phyloP scores from a whole-genome alignment of 23 tunicate genomes.

The Clavelina lepadiformis region DNA sequence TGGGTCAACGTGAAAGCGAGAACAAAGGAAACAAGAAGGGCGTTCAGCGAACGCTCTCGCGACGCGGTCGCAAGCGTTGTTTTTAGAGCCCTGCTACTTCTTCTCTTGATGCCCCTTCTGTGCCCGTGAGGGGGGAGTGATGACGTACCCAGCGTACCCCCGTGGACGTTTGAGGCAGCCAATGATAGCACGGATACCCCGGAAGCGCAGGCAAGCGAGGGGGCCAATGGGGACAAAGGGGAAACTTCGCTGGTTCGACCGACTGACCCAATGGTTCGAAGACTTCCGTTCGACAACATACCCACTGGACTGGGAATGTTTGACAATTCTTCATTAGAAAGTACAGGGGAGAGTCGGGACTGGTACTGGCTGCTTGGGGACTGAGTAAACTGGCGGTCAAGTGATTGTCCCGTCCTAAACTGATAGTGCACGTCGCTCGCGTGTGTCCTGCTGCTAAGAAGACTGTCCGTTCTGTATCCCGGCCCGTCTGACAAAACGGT shows the following conservation, averaged over 20 bases:
- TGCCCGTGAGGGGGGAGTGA: slow-evolving; percentile 90
- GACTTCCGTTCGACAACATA: slow-evolving; percentile 45
- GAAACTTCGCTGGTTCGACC: slow-evolving; percentile 15
- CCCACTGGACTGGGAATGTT: slow-evolving; percentile 37
- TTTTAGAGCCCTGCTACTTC: slow-evolving; percentile 33
- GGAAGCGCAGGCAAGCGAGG: slow-evolving; percentile 55
- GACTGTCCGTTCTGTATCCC: slow-evolving; percentile 28
- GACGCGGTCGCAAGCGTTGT: slow-evolving; percentile 27
- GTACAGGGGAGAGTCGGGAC: slow-evolving; percentile 36
- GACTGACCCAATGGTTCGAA: slow-evolving; percentile 33
- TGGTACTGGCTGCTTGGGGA: slow-evolving; percentile 14
- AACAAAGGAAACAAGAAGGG: slow-evolving; percentile 40
- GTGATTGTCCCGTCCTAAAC: slow-evolving; percentile 12
- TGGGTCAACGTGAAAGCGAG: slow-evolving; percentile 60
- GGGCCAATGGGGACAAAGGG: slow-evolving; percentile 55
- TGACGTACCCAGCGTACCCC: slow-evolving; percentile 33
- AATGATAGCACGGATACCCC: slow-evolving; percentile 35
- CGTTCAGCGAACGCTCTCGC: slow-evolving; percentile 62
- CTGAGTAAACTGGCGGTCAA: slow-evolving; percentile 35
- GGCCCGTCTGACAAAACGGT: slow-evolving; percentile 10
- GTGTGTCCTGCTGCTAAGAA: slow-evolving; percentile 28
- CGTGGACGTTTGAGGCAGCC: slow-evolving; percentile 40
- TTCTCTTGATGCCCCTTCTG: slow-evolving; percentile 22
- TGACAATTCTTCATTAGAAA: slow-evolving; percentile 38
- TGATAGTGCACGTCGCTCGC: slow-evolving; percentile 25